Evolutionary conservation across 2,888 invertebrate genomes (phyloP).

Genomic region (Drosophila paranaensis): DNA sequence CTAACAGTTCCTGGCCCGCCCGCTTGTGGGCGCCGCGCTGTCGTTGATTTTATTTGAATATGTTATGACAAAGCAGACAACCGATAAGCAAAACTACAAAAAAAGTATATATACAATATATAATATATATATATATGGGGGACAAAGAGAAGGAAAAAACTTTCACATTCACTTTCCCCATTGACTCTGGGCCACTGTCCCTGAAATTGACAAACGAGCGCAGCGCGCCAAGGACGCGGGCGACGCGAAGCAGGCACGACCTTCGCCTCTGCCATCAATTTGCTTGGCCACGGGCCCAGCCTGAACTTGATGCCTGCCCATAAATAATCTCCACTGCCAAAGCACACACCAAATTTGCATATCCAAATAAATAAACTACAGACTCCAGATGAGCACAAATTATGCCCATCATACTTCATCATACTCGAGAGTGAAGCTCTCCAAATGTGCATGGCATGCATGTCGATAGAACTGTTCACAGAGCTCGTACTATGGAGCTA

Average conservation of each 20-base stretch:
- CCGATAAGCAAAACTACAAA: slow-evolving; percentile 50
- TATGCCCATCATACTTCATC: slow-evolving; percentile 8
- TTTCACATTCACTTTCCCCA: slow-evolving; percentile 58
- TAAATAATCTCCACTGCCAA: slow-evolving; percentile 52
- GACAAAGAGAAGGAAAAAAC: slow-evolving; percentile 33
- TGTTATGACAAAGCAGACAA: slow-evolving; percentile 61
- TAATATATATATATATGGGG: slow-evolving; percentile 9
- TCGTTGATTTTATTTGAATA: slow-evolving; percentile 58
- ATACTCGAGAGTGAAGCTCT: neutral
- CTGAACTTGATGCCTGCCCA: slow-evolving; percentile 44
- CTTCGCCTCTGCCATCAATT: slow-evolving; percentile 73
- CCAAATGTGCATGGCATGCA: slow-evolving; percentile 2
- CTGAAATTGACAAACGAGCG: slow-evolving; percentile 54
- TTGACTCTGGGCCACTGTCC: slow-evolving; percentile 60
- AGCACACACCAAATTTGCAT: slow-evolving; percentile 45
- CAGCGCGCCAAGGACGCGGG: slow-evolving; percentile 34
- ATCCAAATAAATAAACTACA: slow-evolving; percentile 14
- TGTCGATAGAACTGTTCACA: neutral
- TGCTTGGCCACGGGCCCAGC: slow-evolving; percentile 30
- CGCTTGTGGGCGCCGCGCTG: slow-evolving; percentile 37
- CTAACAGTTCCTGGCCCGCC: slow-evolving; percentile 4
- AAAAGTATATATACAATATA: slow-evolving; percentile 13
- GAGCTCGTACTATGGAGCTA: neutral
- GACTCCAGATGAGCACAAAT: slow-evolving; percentile 8
- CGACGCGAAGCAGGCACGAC: slow-evolving; percentile 38